These are phyloP conservation scores for Progne subis DNA, from an alignment of 2,113 vertebrate species.

Conservation along the genomic window DNA sequence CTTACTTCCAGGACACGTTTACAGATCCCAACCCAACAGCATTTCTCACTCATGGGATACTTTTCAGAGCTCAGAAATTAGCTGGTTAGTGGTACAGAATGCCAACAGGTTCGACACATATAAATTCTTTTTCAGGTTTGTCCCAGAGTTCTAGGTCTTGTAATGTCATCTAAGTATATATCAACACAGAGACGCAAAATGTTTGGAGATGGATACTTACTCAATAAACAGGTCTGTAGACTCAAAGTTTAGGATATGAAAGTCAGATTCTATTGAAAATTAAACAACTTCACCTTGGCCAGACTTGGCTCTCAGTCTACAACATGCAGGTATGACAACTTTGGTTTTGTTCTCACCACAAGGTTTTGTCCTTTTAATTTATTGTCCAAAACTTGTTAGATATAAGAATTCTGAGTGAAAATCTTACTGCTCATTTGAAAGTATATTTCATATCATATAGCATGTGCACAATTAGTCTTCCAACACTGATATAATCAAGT, in stretches of 20 bases:
- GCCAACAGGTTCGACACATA: background rate
- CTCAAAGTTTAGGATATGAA: background rate
- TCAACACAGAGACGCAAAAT: background rate
- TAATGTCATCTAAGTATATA: background rate
- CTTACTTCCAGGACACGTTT: background rate
- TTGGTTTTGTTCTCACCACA: background rate
- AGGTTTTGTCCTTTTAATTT: background rate
- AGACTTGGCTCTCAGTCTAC: background rate
- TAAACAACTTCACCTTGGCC: background rate
- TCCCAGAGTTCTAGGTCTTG: background rate
- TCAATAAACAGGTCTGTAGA: background rate
- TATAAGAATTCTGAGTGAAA: background rate
- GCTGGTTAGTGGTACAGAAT: background rate
- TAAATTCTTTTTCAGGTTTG: background rate
- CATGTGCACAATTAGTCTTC: background rate
- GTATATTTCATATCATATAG: background rate
- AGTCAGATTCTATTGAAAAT: background rate
- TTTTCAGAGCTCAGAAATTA: background rate
- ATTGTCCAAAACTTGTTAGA: background rate
- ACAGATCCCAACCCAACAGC: background rate
- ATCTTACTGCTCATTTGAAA: background rate
- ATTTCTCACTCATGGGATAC: accelerated
- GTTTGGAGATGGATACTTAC: background rate
- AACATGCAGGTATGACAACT: background rate
- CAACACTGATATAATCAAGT: background rate